A percentile compares a stretch with the other conserved stretches of the same genome.
These are phyloP conservation scores for Serinus canaria DNA, from an alignment of 2,113 vertebrate genomes.

Conservation along the genomic window DNA sequence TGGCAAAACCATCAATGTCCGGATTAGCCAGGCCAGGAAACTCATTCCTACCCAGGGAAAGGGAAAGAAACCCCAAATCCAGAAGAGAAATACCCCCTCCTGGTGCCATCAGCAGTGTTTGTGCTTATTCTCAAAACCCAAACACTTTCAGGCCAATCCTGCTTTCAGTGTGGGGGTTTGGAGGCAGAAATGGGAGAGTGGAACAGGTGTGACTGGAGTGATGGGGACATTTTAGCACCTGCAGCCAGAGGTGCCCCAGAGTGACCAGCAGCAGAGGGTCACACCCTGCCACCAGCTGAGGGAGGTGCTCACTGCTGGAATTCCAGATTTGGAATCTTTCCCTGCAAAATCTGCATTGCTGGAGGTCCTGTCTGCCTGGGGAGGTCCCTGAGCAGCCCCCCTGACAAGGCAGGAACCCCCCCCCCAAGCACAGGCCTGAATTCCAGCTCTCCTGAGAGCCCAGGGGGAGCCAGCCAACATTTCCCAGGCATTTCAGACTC, in stretches of 20 bases:
- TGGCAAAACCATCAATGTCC: fast-evolving
- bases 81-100: not conserved
- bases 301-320: not conserved
- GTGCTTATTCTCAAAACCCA: not conserved
- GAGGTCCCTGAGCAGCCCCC: not conserved
- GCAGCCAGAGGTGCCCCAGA: not conserved
- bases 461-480: not conserved
- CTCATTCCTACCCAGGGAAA: not conserved
- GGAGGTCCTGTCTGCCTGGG: fast-evolving
- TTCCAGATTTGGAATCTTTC: not conserved
- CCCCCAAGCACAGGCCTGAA: not conserved
- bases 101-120: not conserved
- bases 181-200: not conserved
- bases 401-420: not conserved
- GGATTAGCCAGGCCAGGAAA: not conserved
- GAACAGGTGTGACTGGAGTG: fast-evolving
- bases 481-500: not conserved
- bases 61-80: not conserved
- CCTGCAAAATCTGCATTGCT: not conserved
- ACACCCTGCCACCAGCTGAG: not conserved
- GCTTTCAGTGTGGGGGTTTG: not conserved
- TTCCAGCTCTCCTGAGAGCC: not conserved
- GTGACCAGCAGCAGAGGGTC: not conserved
- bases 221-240: fast-evolving
- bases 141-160: not conserved